A percentile compares a stretch with the other conserved stretches of the same genome.
These are phyloP conservation scores for Acipenser transmontanus DNA, from an alignment of 2,797 vertebrate genomes.

Conservation along the genomic window DNA sequence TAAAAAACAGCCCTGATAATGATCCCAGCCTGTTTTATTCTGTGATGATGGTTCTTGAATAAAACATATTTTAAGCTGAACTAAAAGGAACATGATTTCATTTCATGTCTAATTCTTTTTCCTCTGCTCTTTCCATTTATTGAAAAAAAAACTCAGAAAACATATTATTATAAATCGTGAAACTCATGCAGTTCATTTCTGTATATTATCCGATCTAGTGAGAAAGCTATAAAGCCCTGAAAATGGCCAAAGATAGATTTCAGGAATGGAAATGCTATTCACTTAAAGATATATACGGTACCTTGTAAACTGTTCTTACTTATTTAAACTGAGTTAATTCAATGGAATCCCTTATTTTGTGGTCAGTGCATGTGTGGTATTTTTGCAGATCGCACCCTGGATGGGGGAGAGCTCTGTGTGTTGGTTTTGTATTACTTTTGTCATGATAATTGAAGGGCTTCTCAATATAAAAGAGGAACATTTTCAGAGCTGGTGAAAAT, in stretches of 20 bases:
- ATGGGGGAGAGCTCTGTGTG: too few relatives aligned
- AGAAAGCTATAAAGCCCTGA: slow-evolving; percentile 42
- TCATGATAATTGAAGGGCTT: too few relatives aligned
- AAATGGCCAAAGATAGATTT: slow-evolving; percentile 43
- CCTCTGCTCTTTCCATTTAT: slow-evolving; percentile 31
- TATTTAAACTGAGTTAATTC: too few relatives aligned
- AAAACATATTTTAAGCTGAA: slow-evolving; percentile 13
- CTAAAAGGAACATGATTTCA: slow-evolving; percentile 17
- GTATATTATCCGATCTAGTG: slow-evolving; percentile 55
- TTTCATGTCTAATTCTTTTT: slow-evolving; percentile 8
- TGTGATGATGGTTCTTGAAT: slow-evolving; percentile 13
- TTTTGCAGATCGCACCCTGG: too few relatives aligned
- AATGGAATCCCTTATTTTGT: too few relatives aligned
- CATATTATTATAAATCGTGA: slow-evolving; percentile 48
- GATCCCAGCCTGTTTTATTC: not conserved
- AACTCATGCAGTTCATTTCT: slow-evolving; percentile 51
- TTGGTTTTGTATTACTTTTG: too few relatives aligned
- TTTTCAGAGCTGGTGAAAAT: too few relatives aligned
- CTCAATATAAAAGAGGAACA: too few relatives aligned
- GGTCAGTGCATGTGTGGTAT: too few relatives aligned
- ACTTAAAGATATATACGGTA: too few relatives aligned
- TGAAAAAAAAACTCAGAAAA: slow-evolving; percentile 40
- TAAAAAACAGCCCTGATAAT: too few relatives aligned
- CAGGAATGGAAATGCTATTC: slow-evolving; percentile 20
- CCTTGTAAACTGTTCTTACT: too few relatives aligned